phyloP scores from a whole-genome alignment of 2,113 vertebrate species.

The Heterotis niloticus region DNA sequence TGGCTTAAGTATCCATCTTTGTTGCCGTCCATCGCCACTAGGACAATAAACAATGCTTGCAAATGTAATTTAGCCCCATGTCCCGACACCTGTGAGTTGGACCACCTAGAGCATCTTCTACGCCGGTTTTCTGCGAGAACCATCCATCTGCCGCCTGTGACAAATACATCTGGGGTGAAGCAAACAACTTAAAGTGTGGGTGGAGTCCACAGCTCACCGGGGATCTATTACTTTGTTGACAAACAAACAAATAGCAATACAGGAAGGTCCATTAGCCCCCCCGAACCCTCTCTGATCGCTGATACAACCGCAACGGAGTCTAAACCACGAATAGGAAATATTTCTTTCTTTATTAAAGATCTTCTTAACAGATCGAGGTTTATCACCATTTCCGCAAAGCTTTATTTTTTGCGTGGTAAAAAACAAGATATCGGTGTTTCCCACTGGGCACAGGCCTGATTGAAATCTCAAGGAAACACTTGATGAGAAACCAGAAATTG shows the following conservation, averaged over 20 bases:
- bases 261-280: not conserved
- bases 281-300: not conserved
- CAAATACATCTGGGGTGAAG: slow-evolving; percentile 11
- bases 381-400: slow-evolving; percentile 37
- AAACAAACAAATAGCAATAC: slow-evolving; percentile 22
- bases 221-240: slow-evolving; percentile 12
- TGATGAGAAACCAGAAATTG: slow-evolving; percentile 13
- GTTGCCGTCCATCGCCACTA: not conserved
- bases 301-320: slow-evolving; percentile 6
- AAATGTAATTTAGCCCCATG: not conserved
- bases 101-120: slow-evolving; percentile 3
- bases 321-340: slow-evolving; percentile 6
- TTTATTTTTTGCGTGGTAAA: slow-evolving; percentile 30
- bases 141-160: slow-evolving; percentile 31
- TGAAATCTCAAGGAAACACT: slow-evolving; percentile 46
- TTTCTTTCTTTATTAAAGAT: slow-evolving; percentile 29
- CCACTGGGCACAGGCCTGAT: slow-evolving; percentile 30
- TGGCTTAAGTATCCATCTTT: not conserved
- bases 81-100: not conserved
- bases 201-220: slow-evolving; percentile 29
- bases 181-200: slow-evolving; percentile 25
- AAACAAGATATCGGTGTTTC: slow-evolving; percentile 41
- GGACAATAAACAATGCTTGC: not conserved
- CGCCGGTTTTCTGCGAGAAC: slow-evolving; percentile 18
- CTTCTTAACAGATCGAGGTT: slow-evolving; percentile 34